These are phyloP conservation scores for Chironomus striatipennis DNA, from an alignment of 1,140 invertebrate genomes.

Conservation along the genomic window DNA sequence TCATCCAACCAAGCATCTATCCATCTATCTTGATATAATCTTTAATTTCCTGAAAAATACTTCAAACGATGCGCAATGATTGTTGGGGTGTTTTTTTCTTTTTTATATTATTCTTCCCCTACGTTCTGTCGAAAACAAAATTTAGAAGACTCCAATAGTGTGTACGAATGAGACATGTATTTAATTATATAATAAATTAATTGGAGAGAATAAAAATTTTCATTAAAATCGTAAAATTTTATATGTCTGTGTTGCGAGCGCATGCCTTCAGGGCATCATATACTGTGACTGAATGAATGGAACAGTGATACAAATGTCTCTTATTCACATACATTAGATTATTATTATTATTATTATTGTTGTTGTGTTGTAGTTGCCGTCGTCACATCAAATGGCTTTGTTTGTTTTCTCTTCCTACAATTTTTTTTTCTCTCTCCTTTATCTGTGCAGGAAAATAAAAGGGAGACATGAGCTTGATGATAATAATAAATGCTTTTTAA, in stretches of 20 bases:
- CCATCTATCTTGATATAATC: slow-evolving; percentile 21
- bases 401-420: slow-evolving; percentile 2
- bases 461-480: not conserved
- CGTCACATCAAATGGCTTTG: slow-evolving; percentile 1
- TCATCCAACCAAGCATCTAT: slow-evolving; percentile 3
- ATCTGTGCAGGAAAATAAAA: not conserved
- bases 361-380: not conserved
- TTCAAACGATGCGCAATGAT: slow-evolving; percentile 6
- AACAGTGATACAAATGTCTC: slow-evolving; percentile 12
- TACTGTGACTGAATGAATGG: too few relatives aligned
- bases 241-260: not conserved
- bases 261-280: not conserved
- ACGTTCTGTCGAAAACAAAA: not conserved
- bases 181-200: slow-evolving; percentile 4
- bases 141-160: not conserved
- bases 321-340: not conserved
- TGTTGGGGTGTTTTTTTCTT: not conserved
- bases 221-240: too few relatives aligned
- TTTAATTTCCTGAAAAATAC: slow-evolving; percentile 20
- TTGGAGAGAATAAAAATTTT: not conserved
- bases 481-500: slow-evolving; percentile 3
- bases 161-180: not conserved
- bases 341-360: not conserved
- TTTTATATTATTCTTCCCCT: not conserved
- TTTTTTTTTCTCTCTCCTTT: not conserved